A percentile compares a stretch with the other conserved stretches of the same genome.
Evolutionary conservation across 2,888 invertebrate genomes (phyloP).

Genomic region (Flabesymbios commensalis): DNA sequence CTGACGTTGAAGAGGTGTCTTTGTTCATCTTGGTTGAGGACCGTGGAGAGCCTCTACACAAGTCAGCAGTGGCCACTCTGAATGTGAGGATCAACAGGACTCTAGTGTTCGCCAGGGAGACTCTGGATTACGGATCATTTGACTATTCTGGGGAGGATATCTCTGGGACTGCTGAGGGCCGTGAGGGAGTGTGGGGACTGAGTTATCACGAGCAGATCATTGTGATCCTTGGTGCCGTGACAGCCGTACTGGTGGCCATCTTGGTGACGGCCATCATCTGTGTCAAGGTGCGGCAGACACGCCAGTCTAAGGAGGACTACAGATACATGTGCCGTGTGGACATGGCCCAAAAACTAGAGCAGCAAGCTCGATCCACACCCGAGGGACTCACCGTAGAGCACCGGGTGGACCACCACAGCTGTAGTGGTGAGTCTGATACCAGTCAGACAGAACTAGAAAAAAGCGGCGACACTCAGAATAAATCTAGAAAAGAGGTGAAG

Average conservation of each 20-base stretch:
- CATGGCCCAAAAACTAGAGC: not conserved
- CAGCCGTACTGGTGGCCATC: slow-evolving; percentile 24
- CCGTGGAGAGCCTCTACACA: slow-evolving; percentile 14
- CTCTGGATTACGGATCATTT: slow-evolving; percentile 3
- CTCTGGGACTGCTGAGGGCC: not conserved
- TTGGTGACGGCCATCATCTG: slow-evolving; percentile 29
- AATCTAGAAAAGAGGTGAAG: no score
- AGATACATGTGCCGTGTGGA: slow-evolving; percentile 7
- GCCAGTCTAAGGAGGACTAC: slow-evolving; percentile 6
- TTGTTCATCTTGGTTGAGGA: slow-evolving; percentile 21
- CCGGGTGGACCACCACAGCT: no score
- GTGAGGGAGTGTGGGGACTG: not conserved
- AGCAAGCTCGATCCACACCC: no score
- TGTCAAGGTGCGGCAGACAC: slow-evolving; percentile 14
- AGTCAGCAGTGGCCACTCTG: slow-evolving; percentile 18
- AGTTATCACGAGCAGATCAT: slow-evolving; percentile 16
- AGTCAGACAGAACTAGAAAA: no score
- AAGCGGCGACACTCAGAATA: no score
- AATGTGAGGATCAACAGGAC: slow-evolving; percentile 20
- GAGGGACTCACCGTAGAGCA: no score
- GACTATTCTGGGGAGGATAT: slow-evolving; percentile 1
- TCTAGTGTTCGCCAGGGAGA: slow-evolving; percentile 5
- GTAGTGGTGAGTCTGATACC: no score
- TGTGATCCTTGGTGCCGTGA: slow-evolving; percentile 26
- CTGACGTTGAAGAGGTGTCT: not conserved